Percentiles rank a stretch among this genome's conserved stretches.
phyloP scores from a whole-genome alignment of 2,888 invertebrate species.

The Epistrophe grossulariae region DNA sequence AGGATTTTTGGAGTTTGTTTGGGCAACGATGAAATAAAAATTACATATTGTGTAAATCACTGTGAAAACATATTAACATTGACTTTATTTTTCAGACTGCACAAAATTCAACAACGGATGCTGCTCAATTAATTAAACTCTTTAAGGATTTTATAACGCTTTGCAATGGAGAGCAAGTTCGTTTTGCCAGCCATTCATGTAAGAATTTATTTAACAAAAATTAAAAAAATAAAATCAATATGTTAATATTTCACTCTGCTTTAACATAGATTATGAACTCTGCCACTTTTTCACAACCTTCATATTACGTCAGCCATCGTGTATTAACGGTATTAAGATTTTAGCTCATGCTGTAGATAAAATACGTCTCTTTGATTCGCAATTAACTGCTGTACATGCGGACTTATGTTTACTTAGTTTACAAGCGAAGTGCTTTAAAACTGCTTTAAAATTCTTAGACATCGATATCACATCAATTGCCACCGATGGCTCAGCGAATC shows the following conservation, averaged over 20 bases:
- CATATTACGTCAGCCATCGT: conserved; percentile 90
- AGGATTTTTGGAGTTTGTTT: too few species aligned
- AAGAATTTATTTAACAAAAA: conserved; percentile 82
- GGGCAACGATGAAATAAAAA: too few species aligned
- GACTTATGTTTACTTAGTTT: conserved; percentile 97
- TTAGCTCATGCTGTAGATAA: conserved; percentile 93
- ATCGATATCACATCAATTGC: conserved; percentile 96
- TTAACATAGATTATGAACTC: conserved; percentile 90
- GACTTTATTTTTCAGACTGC: conserved; percentile 77
- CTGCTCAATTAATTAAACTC: conserved; percentile 86
- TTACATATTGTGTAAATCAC: too few species aligned
- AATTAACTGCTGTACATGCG: conserved; percentile 96
- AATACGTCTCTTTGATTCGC: conserved; percentile 93
- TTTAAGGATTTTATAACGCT: conserved; percentile 94
- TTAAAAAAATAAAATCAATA: neutral
- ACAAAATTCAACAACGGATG: conserved; percentile 77
- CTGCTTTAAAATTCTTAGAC: conserved; percentile 94
- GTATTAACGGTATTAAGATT: conserved; percentile 92
- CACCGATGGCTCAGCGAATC: conserved; percentile 82
- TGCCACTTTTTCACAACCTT: conserved; percentile 93
- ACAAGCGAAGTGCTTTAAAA: conserved; percentile 95
- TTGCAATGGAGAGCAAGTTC: conserved; percentile 95
- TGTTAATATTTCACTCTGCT: neutral
- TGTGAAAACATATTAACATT: too few species aligned
- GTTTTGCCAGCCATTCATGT: conserved; percentile 94